phyloP scores from a whole-genome alignment of 2,888 invertebrate genomes.

The Cylloceria caligata region DNA sequence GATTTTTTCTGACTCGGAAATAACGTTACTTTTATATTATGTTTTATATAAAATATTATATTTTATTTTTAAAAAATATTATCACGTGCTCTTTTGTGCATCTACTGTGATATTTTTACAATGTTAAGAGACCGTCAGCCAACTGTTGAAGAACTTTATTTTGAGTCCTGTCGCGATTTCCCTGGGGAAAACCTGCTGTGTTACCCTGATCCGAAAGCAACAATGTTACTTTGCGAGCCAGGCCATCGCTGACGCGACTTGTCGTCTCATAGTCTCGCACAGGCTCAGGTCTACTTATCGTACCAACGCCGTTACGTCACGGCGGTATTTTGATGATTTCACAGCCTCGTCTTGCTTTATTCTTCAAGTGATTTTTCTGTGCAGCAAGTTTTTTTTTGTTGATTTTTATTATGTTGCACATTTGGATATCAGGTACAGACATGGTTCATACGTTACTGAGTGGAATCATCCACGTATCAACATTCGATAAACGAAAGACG shows the following conservation, averaged over 20 bases:
- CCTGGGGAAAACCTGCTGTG: slow-evolving; percentile 16
- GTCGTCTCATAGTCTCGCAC: too few species aligned
- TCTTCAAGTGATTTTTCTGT: neutral
- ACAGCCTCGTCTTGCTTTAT: neutral
- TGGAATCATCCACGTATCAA: too few species aligned
- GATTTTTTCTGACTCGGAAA: neutral
- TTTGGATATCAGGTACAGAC: too few species aligned
- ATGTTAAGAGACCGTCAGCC: neutral
- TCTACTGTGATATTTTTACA: neutral
- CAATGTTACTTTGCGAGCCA: slow-evolving; percentile 16
- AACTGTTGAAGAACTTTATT: slow-evolving; percentile 1
- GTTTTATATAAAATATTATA: too few species aligned
- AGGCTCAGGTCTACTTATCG: too few species aligned
- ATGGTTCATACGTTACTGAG: too few species aligned
- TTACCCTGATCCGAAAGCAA: slow-evolving; percentile 20
- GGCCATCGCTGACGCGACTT: neutral
- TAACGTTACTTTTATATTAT: neutral
- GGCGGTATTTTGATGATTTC: neutral
- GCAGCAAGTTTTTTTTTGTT: neutral
- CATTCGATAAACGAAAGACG: too few species aligned
- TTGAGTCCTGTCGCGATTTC: slow-evolving; percentile 5
- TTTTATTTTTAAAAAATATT: too few species aligned
- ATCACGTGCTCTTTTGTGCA: neutral
- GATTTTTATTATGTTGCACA: too few species aligned
- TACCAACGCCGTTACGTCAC: neutral